These are phyloP conservation scores for Trypoxylus dichotomus DNA, from an alignment of 1,140 invertebrate genomes.

Conservation along the genomic window DNA sequence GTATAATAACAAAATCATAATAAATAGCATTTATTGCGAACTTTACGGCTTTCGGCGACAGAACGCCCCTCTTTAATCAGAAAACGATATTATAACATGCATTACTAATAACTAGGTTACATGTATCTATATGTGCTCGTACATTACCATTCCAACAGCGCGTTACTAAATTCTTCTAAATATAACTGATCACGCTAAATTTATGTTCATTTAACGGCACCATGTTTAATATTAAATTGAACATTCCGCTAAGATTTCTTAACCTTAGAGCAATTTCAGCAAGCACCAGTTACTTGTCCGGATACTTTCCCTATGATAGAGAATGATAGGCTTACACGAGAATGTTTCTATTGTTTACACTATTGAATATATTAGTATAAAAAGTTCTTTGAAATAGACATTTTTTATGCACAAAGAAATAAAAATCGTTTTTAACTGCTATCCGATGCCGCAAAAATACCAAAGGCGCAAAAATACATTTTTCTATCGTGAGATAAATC, in stretches of 20 bases:
- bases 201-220: constrained; percentile 19
- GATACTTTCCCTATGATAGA: not conserved
- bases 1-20: not conserved
- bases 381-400: not conserved
- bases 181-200: constrained; percentile 19
- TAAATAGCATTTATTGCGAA: not conserved
- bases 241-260: constrained; percentile 8
- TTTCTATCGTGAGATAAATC: not conserved
- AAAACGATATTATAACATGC: not conserved
- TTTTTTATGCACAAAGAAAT: not conserved
- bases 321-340: not conserved
- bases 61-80: not conserved
- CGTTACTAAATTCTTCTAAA: constrained; percentile 18
- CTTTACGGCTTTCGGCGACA: not conserved
- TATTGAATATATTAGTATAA: not conserved
- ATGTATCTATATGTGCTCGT: not conserved
- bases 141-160: not conserved
- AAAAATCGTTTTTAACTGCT: not conserved
- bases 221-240: constrained; percentile 25
- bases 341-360: not conserved
- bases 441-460: not conserved
- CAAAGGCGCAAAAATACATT: not conserved
- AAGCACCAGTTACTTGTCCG: not conserved
- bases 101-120: constrained; percentile 16
- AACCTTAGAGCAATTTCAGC: not conserved